phyloP scores from a whole-genome alignment of 2,888 invertebrate species.

The Bugulina stolonifera region DNA sequence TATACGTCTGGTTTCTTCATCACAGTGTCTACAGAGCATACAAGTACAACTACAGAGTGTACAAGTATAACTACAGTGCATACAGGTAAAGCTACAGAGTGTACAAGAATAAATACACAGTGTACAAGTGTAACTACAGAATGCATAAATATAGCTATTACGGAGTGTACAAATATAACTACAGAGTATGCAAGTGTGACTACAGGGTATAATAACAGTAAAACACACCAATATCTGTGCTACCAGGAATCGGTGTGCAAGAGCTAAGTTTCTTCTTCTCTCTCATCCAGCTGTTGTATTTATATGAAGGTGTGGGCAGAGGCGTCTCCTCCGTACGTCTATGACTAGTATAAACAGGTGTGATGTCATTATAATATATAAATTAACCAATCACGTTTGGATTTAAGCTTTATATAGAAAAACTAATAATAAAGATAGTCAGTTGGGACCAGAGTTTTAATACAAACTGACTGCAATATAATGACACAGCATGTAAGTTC shows the following conservation, averaged over 20 bases:
- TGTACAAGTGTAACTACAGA: constrained; percentile 4
- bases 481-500: too few relatives aligned
- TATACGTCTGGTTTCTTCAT: neutral
- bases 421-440: too few relatives aligned
- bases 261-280: constrained; percentile 59
- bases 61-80: neutral
- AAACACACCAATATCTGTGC: neutral
- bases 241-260: constrained; percentile 43
- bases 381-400: too few relatives aligned
- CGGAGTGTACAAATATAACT: too few relatives aligned
- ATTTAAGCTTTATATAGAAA: too few relatives aligned
- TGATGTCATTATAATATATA: too few relatives aligned
- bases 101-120: neutral
- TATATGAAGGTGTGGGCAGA: constrained; percentile 79
- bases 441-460: too few relatives aligned
- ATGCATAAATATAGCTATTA: too few relatives aligned
- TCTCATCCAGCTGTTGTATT: constrained; percentile 70
- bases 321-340: constrained; percentile 59
- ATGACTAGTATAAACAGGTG: too few relatives aligned
- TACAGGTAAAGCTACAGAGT: neutral
- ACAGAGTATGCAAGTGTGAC: neutral
- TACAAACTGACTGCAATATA: too few relatives aligned
- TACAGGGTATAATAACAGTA: neutral
- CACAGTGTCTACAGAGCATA: constrained; percentile 6
- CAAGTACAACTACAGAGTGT: neutral